phyloP scores from a whole-genome alignment of 2,888 invertebrate species.

The Heliconius sara region DNA sequence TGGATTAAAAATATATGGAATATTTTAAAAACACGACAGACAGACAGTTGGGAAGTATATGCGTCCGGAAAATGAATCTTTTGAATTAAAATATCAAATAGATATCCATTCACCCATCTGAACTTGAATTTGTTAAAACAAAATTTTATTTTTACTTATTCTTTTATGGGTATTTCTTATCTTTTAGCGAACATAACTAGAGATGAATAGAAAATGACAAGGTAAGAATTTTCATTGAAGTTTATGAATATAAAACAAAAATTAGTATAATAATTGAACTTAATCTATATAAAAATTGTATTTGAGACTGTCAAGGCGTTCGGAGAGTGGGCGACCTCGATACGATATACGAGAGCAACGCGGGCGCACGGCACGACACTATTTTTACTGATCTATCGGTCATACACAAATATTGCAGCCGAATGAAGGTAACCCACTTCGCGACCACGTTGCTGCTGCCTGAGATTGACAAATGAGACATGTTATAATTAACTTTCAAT shows the following conservation, averaged over 20 bases:
- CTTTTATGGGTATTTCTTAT: too few relatives aligned
- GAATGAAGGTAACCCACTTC: constrained; percentile 10
- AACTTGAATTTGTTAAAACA: too few relatives aligned
- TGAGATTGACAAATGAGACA: constrained; percentile 3
- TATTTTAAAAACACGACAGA: background rate
- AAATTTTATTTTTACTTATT: too few relatives aligned
- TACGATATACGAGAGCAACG: constrained; percentile 34
- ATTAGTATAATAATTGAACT: background rate
- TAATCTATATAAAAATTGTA: constrained; percentile 10
- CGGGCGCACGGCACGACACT: constrained; percentile 14
- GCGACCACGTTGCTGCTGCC: background rate
- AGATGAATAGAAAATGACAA: background rate
- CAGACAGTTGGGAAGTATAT: background rate
- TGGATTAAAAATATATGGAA: background rate
- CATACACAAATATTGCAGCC: constrained; percentile 6
- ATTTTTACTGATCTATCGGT: constrained; percentile 18
- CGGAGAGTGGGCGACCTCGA: constrained; percentile 53
- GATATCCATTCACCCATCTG: background rate
- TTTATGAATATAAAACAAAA: background rate
- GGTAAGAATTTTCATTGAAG: background rate
- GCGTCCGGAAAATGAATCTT: background rate
- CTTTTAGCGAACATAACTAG: background rate
- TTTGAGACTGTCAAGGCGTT: constrained; percentile 18
- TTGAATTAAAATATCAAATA: too few relatives aligned
- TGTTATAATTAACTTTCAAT: background rate